phyloP scores from a whole-genome alignment of 2,888 invertebrate species.

The Andrena haemorrhoa region DNA sequence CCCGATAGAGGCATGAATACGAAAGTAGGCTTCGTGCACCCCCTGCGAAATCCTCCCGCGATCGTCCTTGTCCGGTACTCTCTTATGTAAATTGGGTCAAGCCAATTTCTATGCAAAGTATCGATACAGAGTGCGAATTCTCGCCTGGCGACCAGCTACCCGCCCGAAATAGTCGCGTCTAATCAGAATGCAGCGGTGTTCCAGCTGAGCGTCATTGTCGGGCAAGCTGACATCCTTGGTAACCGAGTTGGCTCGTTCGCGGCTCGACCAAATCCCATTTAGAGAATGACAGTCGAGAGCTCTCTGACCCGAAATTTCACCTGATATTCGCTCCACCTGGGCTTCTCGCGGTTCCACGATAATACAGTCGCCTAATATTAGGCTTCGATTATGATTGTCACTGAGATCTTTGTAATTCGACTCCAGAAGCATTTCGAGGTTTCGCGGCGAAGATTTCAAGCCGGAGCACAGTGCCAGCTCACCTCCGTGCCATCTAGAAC shows the following conservation, averaged over 20 bases:
- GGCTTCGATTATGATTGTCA: too few species aligned
- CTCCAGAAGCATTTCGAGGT: not conserved
- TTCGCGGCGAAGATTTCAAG: not conserved
- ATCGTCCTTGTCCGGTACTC: slow-evolving; percentile 13
- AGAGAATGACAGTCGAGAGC: not conserved
- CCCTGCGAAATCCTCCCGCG: slow-evolving; percentile 8
- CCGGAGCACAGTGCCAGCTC: not conserved
- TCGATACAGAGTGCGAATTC: slow-evolving; percentile 9
- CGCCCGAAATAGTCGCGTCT: slow-evolving; percentile 23
- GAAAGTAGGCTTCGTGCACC: slow-evolving; percentile 18
- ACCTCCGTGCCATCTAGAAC: not conserved
- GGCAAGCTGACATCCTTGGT: slow-evolving; percentile 9
- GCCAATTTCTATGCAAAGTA: slow-evolving; percentile 51
- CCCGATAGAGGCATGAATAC: not conserved
- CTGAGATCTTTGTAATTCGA: not conserved
- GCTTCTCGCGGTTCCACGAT: too few species aligned
- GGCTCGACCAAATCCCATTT: slow-evolving; percentile 20
- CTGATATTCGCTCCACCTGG: not conserved
- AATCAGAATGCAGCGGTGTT: slow-evolving; percentile 36
- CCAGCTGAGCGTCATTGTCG: slow-evolving; percentile 14
- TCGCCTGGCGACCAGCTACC: slow-evolving; percentile 28
- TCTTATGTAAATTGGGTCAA: slow-evolving; percentile 38
- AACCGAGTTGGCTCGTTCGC: slow-evolving; percentile 22
- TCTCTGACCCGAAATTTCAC: slow-evolving; percentile 2
- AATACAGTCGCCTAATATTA: too few species aligned